Evolutionary conservation across 2,113 vertebrate species (phyloP).

Genomic region (Micromys minutus): DNA sequence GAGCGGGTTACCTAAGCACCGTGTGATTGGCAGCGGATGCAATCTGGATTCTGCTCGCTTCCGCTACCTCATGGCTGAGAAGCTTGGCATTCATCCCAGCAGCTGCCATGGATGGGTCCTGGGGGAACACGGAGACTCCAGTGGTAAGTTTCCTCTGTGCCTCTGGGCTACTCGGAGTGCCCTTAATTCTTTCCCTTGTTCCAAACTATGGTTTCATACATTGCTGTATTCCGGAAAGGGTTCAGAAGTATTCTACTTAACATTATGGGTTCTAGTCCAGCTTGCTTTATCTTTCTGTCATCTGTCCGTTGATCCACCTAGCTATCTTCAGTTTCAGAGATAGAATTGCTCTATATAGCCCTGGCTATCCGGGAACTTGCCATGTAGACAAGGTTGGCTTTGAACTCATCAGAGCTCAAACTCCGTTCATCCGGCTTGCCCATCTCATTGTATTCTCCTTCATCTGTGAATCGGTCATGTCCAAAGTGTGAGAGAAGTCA

Average conservation of each 20-base stretch:
- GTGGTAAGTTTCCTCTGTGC: slow-evolving; percentile 86
- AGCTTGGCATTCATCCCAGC: slow-evolving; percentile 92
- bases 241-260: neutral
- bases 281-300: neutral
- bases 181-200: neutral
- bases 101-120: slow-evolving; percentile 98
- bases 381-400: neutral
- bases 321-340: neutral
- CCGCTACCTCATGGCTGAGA: slow-evolving; percentile 94
- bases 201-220: neutral
- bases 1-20: slow-evolving; percentile 96
- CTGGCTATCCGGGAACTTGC: neutral
- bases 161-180: neutral
- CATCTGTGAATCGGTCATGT: neutral
- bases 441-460: neutral
- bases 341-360: neutral
- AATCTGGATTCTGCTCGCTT: slow-evolving; percentile 98
- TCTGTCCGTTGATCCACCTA: neutral
- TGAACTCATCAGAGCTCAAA: neutral
- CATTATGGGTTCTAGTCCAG: neutral
- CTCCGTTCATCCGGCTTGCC: neutral
- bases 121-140: slow-evolving; percentile 98
- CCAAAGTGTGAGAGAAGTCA: neutral
- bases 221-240: neutral
- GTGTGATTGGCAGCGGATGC: slow-evolving; percentile 97